Base-by-base conservation (phyloP, 2,888 invertebrate species). In the Acleris literana region DNA sequence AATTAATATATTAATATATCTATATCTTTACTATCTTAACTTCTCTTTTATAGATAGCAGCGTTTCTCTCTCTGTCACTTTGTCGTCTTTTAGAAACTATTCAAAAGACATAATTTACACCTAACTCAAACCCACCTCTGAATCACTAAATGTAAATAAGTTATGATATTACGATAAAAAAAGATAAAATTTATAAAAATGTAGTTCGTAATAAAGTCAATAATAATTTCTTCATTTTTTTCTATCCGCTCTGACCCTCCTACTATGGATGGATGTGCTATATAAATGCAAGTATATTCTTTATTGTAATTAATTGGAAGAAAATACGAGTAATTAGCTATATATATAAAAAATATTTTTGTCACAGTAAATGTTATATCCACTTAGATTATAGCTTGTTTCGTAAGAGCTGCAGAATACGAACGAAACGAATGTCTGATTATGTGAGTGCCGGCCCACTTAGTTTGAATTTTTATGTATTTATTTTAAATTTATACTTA, bases 61-160 rank as follows among this genome's bases (percentile, higher is more conserved):
- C 3, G 44, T n/a, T 16, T 44, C 44, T 44, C 44, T 44, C 44
- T 44, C n/a, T 44, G 44, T n/a, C 16, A 5, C 16, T 44, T 44
- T 33, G 3, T 33, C 33, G 33, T 13, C n/a, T 44, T 44, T n/a
- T 44, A 44, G 44, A n/a, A n/a, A n/a, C 44, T n/a, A 44, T 44
- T 44, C 16, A n/a, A 44, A 44, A 64, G 48, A 59, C 64, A 64
- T 53, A 53, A 52, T 62, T 65, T 61, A 65, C 61, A 66, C 39
- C n/a, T 55, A 46, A 58, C 33, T 48, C 44, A 17, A 61, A 20
- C 66, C 66, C 66, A 66, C 66, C 66, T 66, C 51, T 51, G 52
- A 66, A 57, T 66, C 61, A 66, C 56, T 65, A 51, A 53, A 44
- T 65, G 60, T 66, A 66, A 46, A 62, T 66, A 62, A 56, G 61